Conservation (phyloP, 2,888 invertebrate genomes). For the Spisula subtruncata region DNA sequence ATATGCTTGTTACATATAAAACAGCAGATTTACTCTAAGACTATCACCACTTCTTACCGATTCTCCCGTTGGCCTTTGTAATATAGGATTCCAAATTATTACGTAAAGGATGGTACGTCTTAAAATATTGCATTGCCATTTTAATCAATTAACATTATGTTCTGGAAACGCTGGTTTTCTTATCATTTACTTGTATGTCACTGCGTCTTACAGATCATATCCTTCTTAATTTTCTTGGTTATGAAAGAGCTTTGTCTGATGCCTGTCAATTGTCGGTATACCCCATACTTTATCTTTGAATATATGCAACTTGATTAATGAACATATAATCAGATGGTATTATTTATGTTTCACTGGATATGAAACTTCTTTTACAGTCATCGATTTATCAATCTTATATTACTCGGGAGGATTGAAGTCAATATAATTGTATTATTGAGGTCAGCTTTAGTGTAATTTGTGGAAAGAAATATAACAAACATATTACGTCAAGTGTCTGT, state of each 20-base stretch:
- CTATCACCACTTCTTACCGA: too few species aligned
- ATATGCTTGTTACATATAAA: too few species aligned
- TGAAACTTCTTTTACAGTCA: not conserved
- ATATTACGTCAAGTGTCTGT: too few species aligned
- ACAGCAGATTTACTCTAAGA: too few species aligned
- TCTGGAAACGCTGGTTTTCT: not conserved
- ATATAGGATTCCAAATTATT: too few species aligned
- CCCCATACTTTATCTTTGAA: not conserved
- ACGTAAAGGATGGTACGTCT: too few species aligned
- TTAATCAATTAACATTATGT: not conserved
- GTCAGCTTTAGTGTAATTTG: too few species aligned
- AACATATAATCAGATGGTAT: constrained; percentile 18
- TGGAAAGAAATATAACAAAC: too few species aligned
- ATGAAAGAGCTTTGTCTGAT: not conserved
- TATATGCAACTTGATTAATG: constrained; percentile 8
- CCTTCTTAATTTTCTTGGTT: not conserved
- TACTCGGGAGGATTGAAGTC: too few species aligned
- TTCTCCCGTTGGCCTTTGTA: too few species aligned
- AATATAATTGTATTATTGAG: too few species aligned
- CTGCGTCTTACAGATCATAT: not conserved
- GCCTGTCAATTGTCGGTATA: not conserved
- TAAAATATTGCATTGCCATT: too few species aligned
- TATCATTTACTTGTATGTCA: constrained; percentile 10
- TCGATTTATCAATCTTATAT: not conserved
- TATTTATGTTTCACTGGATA: not conserved